These are phyloP conservation scores for Macropis europaea DNA, from an alignment of 2,888 invertebrate genomes.

Conservation along the genomic window DNA sequence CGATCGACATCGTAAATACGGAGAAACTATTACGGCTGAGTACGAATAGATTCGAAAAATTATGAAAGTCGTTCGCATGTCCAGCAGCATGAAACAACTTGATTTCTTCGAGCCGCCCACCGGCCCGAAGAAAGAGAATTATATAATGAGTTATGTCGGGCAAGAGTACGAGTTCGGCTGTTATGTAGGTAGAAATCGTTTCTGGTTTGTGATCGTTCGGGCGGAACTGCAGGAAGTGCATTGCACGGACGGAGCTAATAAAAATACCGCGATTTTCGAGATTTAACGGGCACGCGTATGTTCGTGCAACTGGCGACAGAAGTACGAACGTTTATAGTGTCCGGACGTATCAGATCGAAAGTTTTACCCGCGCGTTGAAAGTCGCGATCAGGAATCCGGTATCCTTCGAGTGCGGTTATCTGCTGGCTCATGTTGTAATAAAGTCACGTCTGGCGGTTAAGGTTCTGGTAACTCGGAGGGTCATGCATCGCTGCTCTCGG, in stretches of 20 bases:
- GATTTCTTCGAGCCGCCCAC: conserved; percentile 7
- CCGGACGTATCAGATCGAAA: not conserved
- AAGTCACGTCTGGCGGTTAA: conserved; percentile 64
- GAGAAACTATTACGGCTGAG: too few relatives aligned
- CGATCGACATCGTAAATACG: not conserved
- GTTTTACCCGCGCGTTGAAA: conserved; percentile 27
- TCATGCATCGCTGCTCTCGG: conserved; percentile 38
- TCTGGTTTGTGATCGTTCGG: conserved; percentile 33
- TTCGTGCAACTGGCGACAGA: not conserved
- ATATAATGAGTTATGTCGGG: conserved; percentile 45
- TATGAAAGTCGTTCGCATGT: conserved; percentile 14
- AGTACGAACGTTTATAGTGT: not conserved
- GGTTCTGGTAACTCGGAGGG: conserved; percentile 53
- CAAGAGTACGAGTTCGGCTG: conserved; percentile 11
- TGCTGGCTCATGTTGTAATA: conserved; percentile 46
- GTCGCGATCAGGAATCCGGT: conserved; percentile 54
- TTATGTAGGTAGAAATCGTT: conserved; percentile 28
- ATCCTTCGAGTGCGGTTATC: conserved; percentile 61
- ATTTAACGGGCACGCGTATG: not conserved
- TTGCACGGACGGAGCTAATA: conserved; percentile 6
- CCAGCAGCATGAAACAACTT: not conserved
- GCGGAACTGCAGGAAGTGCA: conserved; percentile 52
- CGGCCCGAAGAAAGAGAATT: conserved; percentile 38
- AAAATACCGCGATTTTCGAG: conserved; percentile 8
- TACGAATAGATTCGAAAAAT: conserved; percentile 16